Evolutionary conservation across 2,113 vertebrate genomes (phyloP), one percentile per base, ranked within the genome.

Genomic region (Asarcornis scutulata): DNA sequence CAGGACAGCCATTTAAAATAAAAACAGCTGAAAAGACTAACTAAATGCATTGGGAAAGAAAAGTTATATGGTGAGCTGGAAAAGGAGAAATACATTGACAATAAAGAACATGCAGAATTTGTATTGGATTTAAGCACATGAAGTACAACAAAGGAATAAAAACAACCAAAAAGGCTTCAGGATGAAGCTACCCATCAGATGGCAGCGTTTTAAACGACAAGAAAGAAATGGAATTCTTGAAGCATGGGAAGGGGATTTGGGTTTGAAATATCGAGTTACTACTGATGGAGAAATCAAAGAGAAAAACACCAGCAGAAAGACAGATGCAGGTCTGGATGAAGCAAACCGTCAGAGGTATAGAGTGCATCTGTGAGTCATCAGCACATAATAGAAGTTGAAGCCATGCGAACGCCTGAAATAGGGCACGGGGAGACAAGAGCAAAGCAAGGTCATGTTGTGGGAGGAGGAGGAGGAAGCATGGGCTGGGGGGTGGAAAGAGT

Each of bases 281-380:
- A 6, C 69, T 32, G 73, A 71, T 38, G 52, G 63, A 59, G 77
- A 78, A 72, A 83, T 46, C 38, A 14, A 32, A 81, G 46, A 50
- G 52, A 12, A 85, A 78, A 78, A 89, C 53, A 40, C 8, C 2
- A 59, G 74, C 23, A 79, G 62, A 74, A 81, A 68, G 77, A 62
- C 7, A 83, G 80, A 27, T 5, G 0, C 83, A 3, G 52, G 55
- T 42, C 50, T 8, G 69, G 64, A 89, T 81, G 86, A 89, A 38
- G 50, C 71, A 75, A 68, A 72, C 42, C 3, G 0, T 55, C 22
- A 12, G n/a, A 68, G 68, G 66, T 29, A 15, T 4, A 13, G 56
- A 53, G 60, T 23, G 63, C 44, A 66, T 36, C 90, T 22, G 31
- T 86, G 90, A 97, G 63, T 94, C 96, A 96, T 2, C 79, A 34